These are phyloP conservation scores for Entosphenus tridentatus DNA, from an alignment of 2,113 vertebrate species.

Conservation along the genomic window DNA sequence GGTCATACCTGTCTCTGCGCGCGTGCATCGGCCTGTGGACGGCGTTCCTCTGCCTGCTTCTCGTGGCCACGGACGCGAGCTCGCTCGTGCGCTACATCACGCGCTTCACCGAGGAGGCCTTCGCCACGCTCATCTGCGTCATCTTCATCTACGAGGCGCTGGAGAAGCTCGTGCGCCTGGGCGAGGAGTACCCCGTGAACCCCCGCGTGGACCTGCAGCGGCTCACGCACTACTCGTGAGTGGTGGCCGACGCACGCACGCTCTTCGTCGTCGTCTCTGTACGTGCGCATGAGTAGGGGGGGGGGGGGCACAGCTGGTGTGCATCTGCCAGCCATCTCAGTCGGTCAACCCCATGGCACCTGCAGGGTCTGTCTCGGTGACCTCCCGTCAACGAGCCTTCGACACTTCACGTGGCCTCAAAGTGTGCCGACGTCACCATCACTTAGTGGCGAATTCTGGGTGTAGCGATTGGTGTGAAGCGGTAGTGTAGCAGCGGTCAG, in stretches of 20 bases:
- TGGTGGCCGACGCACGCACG: neutral
- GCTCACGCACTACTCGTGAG: neutral
- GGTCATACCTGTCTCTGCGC: slow-evolving; percentile 3
- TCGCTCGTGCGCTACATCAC: slow-evolving; percentile 5
- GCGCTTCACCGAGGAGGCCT: slow-evolving; percentile 5
- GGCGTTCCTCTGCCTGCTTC: neutral
- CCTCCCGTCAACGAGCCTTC: too few relatives aligned
- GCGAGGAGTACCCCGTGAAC: neutral
- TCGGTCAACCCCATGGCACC: too few relatives aligned
- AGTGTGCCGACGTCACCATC: too few relatives aligned
- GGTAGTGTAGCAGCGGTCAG: too few relatives aligned
- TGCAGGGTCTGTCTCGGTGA: too few relatives aligned
- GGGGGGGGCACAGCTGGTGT: too few relatives aligned
- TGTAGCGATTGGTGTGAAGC: too few relatives aligned
- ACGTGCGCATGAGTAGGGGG: too few relatives aligned
- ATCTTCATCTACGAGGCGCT: slow-evolving; percentile 5
- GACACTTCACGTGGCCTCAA: too few relatives aligned
- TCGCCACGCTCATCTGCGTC: neutral
- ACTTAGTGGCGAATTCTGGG: too few relatives aligned
- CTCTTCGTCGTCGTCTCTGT: too few relatives aligned
- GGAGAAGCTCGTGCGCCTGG: neutral
- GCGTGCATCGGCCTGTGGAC: slow-evolving; percentile 6
- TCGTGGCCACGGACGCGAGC: slow-evolving; percentile 3
- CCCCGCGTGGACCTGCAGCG: neutral
- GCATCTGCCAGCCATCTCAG: too few relatives aligned